A percentile compares a stretch with the other conserved stretches of the same genome.
Conservation (phyloP, 2,888 invertebrate species). For the Tridacna gigas region DNA sequence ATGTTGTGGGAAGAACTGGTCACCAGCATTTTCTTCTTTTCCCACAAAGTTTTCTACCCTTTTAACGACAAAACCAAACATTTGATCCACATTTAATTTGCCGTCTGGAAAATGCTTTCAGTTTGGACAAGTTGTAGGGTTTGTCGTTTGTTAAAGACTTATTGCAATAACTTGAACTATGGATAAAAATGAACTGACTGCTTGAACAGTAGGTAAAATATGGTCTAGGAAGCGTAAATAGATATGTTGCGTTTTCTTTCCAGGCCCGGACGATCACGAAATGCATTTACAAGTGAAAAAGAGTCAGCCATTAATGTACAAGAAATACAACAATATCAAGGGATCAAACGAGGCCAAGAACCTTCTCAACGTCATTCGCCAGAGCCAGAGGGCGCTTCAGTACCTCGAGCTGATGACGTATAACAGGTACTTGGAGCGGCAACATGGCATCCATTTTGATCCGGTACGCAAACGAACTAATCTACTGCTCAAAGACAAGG, state of each 20-base stretch:
- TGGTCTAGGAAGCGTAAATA: no score
- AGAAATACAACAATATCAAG: conserved; percentile 66
- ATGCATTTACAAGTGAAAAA: conserved; percentile 48
- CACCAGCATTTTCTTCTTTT: no score
- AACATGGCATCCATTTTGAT: conserved; percentile 39
- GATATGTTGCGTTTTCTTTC: neutral
- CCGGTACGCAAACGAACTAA: conserved; percentile 29
- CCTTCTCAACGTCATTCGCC: conserved; percentile 54
- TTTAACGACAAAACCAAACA: no score
- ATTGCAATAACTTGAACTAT: no score
- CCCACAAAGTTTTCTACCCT: no score
- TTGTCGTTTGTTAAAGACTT: no score
- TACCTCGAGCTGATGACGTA: conserved; percentile 69
- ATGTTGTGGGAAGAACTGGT: no score
- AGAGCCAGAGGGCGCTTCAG: conserved; percentile 64
- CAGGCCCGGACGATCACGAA: conserved; percentile 64
- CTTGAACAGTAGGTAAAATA: no score
- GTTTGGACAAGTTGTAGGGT: no score
- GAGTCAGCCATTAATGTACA: conserved; percentile 66
- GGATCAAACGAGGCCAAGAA: conserved; percentile 59
- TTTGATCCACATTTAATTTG: no score
- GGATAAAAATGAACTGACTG: no score
- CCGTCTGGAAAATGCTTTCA: no score
- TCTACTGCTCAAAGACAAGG: conserved; percentile 42
- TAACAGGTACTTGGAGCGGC: conserved; percentile 55